Evolutionary conservation across 2,888 invertebrate species (phyloP).

Genomic region (Ectropis crepuscularia): DNA sequence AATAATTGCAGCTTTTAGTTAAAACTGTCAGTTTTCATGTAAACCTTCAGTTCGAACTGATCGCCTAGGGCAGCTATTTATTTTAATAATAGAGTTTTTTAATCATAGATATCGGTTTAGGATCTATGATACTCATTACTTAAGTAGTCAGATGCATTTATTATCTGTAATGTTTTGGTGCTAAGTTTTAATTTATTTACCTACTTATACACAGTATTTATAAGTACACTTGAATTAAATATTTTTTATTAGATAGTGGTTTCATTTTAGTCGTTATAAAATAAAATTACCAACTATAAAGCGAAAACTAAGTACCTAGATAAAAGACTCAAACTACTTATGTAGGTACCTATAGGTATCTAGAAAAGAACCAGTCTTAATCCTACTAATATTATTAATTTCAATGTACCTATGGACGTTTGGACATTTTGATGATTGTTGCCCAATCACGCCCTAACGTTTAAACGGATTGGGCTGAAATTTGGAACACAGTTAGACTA

Average conservation of each 20-base stretch:
- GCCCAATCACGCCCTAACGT: no score
- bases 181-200: constrained; percentile 51
- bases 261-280: background rate
- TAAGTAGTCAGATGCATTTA: constrained; percentile 80
- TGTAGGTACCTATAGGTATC: no score
- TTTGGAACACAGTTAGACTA: no score
- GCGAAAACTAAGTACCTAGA: no score
- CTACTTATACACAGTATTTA: constrained; percentile 28
- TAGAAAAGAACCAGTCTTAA: no score
- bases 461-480: no score
- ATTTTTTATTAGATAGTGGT: constrained; percentile 2
- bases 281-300: background rate
- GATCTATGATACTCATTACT: constrained; percentile 72
- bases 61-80: constrained; percentile 7
- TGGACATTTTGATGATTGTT: no score
- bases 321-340: no score
- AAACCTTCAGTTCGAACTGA: constrained; percentile 6
- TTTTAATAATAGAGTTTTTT: constrained; percentile 17
- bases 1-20: constrained; percentile 8
- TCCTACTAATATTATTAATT: no score
- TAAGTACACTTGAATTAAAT: constrained; percentile 19
- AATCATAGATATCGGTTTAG: constrained; percentile 39
- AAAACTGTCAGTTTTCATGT: background rate
- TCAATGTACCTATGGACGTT: no score
- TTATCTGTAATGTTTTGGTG: constrained; percentile 67